Base-by-base conservation (phyloP, 2,113 vertebrate species). In the Catharus minimus region DNA sequence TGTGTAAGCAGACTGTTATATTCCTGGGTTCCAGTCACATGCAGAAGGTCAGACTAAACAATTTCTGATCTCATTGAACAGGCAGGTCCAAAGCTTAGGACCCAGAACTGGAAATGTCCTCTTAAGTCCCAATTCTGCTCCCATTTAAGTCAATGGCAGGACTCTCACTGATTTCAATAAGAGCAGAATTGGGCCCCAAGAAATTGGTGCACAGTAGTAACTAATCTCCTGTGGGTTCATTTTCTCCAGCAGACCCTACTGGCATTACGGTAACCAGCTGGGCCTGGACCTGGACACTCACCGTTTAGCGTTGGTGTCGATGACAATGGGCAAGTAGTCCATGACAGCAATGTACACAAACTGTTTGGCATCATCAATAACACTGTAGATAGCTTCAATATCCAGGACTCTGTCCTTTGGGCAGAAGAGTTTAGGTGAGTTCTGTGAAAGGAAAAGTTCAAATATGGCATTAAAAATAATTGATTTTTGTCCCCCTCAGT, bases 291-390 rank as follows among this genome's bases (percentile, higher is more conserved):
- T 2, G 19, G 38, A 36, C 50, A 32, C 64, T 88, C 85, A 99
- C 98, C 97, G 98, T 92, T 97, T 96, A 74, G 97, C 89, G 3
- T 92, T 98, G 26, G 96, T 98, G 96, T 96, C 97, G 30, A 95
- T 97, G 92, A 99, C 82, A 26, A 99, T 97, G 0, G 99, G 99
- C 95, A 99, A 88, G 93, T 99, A 99, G 93, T 99, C 98, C 20
- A 96, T 98, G 92, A 99, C 98, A 26, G 99, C 99, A 36, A 99
- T 98, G 66, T 98, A 99, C 38, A 99, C 98, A 49, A 99, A 99
- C 58, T 97, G 98, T 12, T 95, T 96, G 2, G 99, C 98, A 3
- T 98, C 98, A 13, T 98, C 98, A 5, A 99, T 99, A 86, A 99
- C 98, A 9, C 96, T 98, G 96, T 98, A 98, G 96, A 99, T 99